Percentiles rank a stretch among this genome's conserved stretches.
Conservation (phyloP, 2,797 vertebrate genomes). For the Karalla daura region DNA sequence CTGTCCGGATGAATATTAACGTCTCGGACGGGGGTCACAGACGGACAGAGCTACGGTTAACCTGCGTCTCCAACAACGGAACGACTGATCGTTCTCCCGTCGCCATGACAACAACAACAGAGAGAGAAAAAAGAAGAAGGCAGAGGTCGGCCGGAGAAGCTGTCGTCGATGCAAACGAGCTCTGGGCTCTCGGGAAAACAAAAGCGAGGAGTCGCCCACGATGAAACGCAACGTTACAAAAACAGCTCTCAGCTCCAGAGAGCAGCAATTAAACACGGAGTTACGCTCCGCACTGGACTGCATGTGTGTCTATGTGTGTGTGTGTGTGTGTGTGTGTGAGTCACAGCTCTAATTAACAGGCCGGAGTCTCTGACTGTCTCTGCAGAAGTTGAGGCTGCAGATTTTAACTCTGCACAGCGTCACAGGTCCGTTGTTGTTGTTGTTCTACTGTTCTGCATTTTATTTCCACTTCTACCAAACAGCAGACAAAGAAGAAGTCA, state of each 20-base stretch:
- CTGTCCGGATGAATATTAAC: no score
- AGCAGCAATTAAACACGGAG: conserved; percentile 19
- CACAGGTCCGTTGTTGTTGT: no score
- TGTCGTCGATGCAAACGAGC: conserved; percentile 41
- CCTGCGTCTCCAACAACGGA: no score
- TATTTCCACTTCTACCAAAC: no score
- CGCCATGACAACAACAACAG: conserved; percentile 10
- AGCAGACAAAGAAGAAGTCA: no score
- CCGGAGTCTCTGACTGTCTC: conserved; percentile 1
- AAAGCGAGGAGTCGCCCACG: conserved; percentile 17
- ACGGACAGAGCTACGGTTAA: no score
- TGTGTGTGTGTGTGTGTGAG: conserved; percentile 20
- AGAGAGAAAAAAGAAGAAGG: no score
- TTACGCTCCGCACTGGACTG: neutral
- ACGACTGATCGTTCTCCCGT: conserved; percentile 1
- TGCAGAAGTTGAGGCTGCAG: conserved; percentile 22
- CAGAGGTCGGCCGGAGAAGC: neutral
- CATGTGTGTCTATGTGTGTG: no score
- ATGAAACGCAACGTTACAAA: conserved; percentile 2
- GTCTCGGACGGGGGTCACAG: no score
- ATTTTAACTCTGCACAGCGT: no score
- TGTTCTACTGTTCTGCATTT: no score
- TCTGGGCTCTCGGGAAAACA: conserved; percentile 19
- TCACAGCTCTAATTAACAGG: conserved; percentile 40
- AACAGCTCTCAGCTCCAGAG: conserved; percentile 34